These are phyloP conservation scores for Orchesella cincta DNA, from an alignment of 1,140 invertebrate species.

Conservation along the genomic window DNA sequence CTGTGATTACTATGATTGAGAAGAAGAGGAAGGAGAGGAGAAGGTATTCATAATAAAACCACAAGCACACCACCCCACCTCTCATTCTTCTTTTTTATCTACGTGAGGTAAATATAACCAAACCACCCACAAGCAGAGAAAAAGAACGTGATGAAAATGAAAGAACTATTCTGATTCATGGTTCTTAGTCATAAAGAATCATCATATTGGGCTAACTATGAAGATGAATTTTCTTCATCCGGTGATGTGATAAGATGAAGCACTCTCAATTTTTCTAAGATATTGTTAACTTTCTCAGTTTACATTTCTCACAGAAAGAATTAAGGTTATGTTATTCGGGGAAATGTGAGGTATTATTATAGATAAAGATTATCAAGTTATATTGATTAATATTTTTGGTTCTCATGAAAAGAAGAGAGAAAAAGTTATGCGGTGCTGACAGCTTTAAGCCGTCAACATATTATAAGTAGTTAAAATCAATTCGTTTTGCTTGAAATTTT, in stretches of 20 bases:
- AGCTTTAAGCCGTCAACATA: no score
- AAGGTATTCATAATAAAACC: no score
- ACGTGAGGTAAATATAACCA: neutral
- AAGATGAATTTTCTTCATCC: no score
- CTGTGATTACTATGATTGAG: no score
- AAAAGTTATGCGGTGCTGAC: neutral
- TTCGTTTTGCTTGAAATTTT: no score
- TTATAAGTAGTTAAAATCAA: no score
- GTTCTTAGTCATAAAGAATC: no score
- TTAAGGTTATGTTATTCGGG: no score
- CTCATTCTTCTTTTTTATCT: neutral
- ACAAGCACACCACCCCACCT: neutral
- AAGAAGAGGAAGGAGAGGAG: no score
- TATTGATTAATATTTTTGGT: neutral
- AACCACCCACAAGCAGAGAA: neutral
- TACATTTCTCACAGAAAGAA: conserved; percentile 8
- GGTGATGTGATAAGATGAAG: neutral
- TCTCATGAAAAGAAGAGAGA: neutral
- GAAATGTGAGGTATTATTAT: neutral
- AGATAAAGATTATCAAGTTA: neutral
- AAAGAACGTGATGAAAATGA: neutral
- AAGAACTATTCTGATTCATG: no score
- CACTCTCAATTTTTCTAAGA: neutral
- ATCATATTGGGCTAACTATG: no score
- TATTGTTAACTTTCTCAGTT: conserved; percentile 6